Evolutionary conservation across 2,113 vertebrate genomes (phyloP).

Genomic region (Charadrius vociferus): DNA sequence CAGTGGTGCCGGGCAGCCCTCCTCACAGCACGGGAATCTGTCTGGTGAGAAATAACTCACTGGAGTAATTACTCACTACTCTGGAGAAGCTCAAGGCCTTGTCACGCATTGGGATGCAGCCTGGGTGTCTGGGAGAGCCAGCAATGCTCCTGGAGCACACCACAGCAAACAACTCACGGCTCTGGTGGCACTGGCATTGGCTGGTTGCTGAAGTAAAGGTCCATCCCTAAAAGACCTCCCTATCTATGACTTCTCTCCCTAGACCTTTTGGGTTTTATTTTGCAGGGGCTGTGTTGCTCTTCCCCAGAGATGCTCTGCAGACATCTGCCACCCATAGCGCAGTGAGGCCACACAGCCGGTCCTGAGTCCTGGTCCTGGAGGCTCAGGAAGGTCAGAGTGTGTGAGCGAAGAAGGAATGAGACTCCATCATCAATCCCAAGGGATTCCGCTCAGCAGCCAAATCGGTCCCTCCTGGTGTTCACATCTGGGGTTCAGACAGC

Average conservation of each 20-base stretch:
- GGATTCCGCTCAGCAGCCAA: background rate
- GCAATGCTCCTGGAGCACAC: background rate
- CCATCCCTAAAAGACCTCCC: background rate
- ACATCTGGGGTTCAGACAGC: background rate
- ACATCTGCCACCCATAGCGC: rapidly evolving
- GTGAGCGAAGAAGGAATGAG: background rate
- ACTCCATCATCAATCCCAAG: background rate
- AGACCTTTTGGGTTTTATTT: background rate
- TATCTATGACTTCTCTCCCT: background rate
- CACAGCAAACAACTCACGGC: background rate
- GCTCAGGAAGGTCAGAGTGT: background rate
- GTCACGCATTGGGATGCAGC: background rate
- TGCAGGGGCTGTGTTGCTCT: background rate
- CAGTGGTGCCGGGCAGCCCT: background rate
- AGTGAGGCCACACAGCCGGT: background rate
- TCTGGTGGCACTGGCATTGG: background rate
- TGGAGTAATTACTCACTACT: background rate
- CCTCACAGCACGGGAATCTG: rapidly evolving
- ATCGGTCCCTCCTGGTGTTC: rapidly evolving
- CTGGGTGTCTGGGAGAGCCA: background rate
- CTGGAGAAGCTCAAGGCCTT: background rate
- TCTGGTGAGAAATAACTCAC: background rate
- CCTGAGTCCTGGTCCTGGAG: background rate
- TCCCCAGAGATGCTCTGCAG: background rate
- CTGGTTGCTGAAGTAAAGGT: background rate